A percentile compares a stretch with the other conserved stretches of the same genome.
These are phyloP conservation scores for Phalloptychus januarius DNA, from an alignment of 2,797 vertebrate species.

Conservation along the genomic window DNA sequence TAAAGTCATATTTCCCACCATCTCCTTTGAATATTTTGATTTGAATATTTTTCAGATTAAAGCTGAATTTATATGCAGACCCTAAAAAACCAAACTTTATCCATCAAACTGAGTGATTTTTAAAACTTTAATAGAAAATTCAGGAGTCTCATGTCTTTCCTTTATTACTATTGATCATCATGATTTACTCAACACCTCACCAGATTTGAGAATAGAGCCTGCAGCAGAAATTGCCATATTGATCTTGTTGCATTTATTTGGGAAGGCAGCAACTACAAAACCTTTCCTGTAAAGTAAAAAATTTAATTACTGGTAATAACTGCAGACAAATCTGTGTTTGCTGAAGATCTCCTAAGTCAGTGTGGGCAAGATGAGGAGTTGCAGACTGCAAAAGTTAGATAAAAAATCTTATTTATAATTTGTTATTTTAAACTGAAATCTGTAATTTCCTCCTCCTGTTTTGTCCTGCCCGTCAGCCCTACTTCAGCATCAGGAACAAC, in stretches of 20 bases:
- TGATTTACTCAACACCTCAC: neutral
- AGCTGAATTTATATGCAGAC: neutral
- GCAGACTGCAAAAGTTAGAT: neutral
- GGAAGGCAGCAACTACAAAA: constrained; percentile 2
- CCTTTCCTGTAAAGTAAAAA: constrained; percentile 2
- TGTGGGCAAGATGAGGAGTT: neutral
- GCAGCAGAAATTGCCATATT: neutral
- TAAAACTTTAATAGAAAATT: constrained; percentile 1
- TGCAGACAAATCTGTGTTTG: neutral
- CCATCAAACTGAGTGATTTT: neutral
- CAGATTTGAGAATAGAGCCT: constrained; percentile 14
- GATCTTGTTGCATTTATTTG: constrained; percentile 9
- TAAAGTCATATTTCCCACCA: constrained; percentile 4
- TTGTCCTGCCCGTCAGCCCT: constrained; percentile 67
- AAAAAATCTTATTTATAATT: neutral
- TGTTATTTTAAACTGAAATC: neutral
- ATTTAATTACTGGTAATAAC: constrained; percentile 1
- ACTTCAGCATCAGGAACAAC: constrained; percentile 93
- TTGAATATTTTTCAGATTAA: constrained; percentile 6
- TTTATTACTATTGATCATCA: constrained; percentile 31
- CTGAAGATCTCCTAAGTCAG: neutral
- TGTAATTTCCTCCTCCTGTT: constrained; percentile 22
- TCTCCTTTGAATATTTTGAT: neutral
- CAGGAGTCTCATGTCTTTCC: constrained; percentile 2
- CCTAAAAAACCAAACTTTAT: neutral